A percentile compares a stretch with the other conserved stretches of the same genome.
phyloP scores from a whole-genome alignment of 2,888 invertebrate genomes.

The Thymelicus lineola region DNA sequence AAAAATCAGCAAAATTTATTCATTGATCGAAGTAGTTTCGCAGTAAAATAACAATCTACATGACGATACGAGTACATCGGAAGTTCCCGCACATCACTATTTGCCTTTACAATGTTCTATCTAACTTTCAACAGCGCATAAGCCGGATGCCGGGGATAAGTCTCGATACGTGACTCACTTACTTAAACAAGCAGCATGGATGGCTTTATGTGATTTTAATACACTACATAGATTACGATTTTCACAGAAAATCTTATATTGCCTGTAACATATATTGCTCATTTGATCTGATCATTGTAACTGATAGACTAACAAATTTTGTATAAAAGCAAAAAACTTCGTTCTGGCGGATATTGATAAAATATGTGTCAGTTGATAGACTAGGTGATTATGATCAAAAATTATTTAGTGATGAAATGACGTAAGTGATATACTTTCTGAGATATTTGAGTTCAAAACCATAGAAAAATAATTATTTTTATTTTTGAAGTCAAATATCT shows the following conservation, averaged over 20 bases:
- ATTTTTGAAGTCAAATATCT: too few species aligned
- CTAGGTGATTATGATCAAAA: too few species aligned
- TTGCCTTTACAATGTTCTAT: constrained; percentile 36
- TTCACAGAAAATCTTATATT: not conserved
- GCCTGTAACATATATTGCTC: not conserved
- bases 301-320: too few species aligned
- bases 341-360: too few species aligned
- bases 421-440: too few species aligned
- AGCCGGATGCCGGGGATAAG: constrained; percentile 29
- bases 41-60: not conserved
- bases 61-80: constrained; percentile 6
- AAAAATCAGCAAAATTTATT: too few species aligned
- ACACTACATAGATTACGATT: not conserved
- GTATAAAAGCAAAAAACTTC: too few species aligned
- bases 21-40: too few species aligned
- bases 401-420: too few species aligned
- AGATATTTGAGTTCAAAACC: too few species aligned
- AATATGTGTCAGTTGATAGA: too few species aligned
- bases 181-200: not conserved
- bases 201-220: constrained; percentile 3
- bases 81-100: constrained; percentile 22
- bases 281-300: not conserved
- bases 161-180: constrained; percentile 10
- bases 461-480: too few species aligned
- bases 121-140: constrained; percentile 29